A percentile compares a stretch with the other conserved stretches of the same genome.
These are phyloP conservation scores for Syncerus caffer DNA, from an alignment of 2,797 vertebrate genomes.

Conservation along the genomic window DNA sequence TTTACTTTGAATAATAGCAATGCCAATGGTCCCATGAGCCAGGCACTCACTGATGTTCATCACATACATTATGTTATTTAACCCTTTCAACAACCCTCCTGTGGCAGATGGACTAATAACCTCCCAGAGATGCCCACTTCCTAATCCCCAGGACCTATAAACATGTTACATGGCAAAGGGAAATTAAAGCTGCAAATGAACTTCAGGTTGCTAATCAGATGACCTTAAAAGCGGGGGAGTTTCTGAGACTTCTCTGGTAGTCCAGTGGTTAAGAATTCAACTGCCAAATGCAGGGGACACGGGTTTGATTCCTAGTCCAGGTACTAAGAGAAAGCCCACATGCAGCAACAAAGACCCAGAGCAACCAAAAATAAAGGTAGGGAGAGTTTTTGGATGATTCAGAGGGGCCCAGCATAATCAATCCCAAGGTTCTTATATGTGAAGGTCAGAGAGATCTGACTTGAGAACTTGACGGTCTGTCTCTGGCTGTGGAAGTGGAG, in stretches of 20 bases:
- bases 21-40: background rate
- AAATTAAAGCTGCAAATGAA: background rate
- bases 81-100: background rate
- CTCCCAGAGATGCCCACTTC: background rate
- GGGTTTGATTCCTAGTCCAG: background rate
- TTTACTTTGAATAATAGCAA: background rate
- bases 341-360: background rate
- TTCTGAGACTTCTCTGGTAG: background rate
- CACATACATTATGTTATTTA: background rate
- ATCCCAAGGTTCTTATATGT: background rate
- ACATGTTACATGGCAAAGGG: background rate
- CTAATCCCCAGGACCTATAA: background rate
- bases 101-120: background rate
- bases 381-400: background rate
- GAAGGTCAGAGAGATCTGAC: background rate
- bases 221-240: background rate
- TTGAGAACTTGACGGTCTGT: background rate
- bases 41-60: accelerated
- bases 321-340: background rate
- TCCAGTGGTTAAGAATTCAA: background rate
- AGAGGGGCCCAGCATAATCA: background rate
- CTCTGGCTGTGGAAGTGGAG: background rate
- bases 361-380: background rate
- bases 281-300: background rate
- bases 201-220: background rate